Evolutionary conservation across 2,113 vertebrate genomes (phyloP), one percentile per base, ranked within the genome.

Genomic region (Leucosticte australis): DNA sequence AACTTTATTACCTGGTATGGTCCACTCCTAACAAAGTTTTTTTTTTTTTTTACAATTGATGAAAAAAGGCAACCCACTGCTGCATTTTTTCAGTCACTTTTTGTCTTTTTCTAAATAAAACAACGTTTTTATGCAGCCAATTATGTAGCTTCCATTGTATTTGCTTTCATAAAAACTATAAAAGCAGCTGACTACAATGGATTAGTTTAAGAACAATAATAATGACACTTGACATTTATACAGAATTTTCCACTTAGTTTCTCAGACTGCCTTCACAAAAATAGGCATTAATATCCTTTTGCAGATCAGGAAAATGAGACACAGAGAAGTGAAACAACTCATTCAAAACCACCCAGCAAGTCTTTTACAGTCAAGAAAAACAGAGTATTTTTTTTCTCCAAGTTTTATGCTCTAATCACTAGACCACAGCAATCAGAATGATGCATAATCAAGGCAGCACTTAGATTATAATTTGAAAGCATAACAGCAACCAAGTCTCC

Each of bases 161-260:
- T 92, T 96, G 42, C 93, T 93, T 92, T 94, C 88, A 95, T 86
- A 92, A 95, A 96, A 95, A 67, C 82, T 94, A 83, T 90, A 93
- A 96, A 96, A 94, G 82, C 90, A 86, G 60, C 74, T 86, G 90
- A 95, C 94, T 95, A 90, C 88, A 96, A 94, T 95, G 76, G 76
- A 93, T 95, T 96, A 41, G 44, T 92, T 94, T 95, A 95, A 90
- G 90, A 86, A 94, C 90, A 96, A 95, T 95, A 95, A 91, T 95
- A 95, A 95, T 87, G 76, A 83, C 83, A 94, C 60, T 96, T 96
- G 94, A 94, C 93, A 91, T 95, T 96, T 92, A 94, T 96, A 80
- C 92, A 92, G 90, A 96, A 97, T 93, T 96, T 96, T 96, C 93
- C 79, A 94, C 90, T 95, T 85, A 92, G 79, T 77, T 96, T 90